Conservation (phyloP, 2,888 invertebrate genomes). For the Drosophila kanekoi region DNA sequence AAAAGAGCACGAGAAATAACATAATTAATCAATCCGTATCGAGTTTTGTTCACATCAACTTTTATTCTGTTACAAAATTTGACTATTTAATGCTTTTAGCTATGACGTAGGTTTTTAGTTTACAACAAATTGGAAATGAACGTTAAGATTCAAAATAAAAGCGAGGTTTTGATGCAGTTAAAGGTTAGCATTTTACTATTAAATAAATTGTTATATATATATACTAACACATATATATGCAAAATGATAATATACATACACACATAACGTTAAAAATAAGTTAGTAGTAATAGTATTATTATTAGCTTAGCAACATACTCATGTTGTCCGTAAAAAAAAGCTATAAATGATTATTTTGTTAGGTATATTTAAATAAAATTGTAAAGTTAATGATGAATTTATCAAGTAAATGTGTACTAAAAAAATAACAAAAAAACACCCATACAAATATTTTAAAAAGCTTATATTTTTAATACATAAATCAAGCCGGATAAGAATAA, state of each 20-base stretch:
- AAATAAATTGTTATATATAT: constrained; percentile 69
- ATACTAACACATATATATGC: constrained; percentile 23
- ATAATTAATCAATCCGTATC: constrained; percentile 34
- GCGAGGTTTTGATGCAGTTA: constrained; percentile 66
- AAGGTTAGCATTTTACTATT: constrained; percentile 77
- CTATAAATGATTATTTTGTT: constrained; percentile 62
- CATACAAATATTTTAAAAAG: constrained; percentile 61
- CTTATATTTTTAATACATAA: constrained; percentile 67
- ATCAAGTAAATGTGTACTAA: constrained; percentile 72
- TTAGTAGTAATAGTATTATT: constrained; percentile 65
- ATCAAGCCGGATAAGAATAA: constrained; percentile 44
- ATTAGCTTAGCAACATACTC: constrained; percentile 61
- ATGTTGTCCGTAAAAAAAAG: constrained; percentile 47
- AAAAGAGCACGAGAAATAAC: constrained; percentile 40
- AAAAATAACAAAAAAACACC: constrained; percentile 38
- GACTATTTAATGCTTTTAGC: constrained; percentile 19
- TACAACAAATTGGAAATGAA: constrained; percentile 26
- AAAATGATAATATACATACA: constrained; percentile 16
- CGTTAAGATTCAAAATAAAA: constrained; percentile 49
- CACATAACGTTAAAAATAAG: constrained; percentile 49
- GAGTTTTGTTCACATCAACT: constrained; percentile 28
- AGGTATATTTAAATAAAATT: constrained; percentile 71
- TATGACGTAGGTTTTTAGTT: constrained; percentile 21
- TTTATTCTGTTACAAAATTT: constrained; percentile 27
- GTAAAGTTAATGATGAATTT: constrained; percentile 75